phyloP scores from a whole-genome alignment of 2,888 invertebrate species.

The Heliconius cydno region DNA sequence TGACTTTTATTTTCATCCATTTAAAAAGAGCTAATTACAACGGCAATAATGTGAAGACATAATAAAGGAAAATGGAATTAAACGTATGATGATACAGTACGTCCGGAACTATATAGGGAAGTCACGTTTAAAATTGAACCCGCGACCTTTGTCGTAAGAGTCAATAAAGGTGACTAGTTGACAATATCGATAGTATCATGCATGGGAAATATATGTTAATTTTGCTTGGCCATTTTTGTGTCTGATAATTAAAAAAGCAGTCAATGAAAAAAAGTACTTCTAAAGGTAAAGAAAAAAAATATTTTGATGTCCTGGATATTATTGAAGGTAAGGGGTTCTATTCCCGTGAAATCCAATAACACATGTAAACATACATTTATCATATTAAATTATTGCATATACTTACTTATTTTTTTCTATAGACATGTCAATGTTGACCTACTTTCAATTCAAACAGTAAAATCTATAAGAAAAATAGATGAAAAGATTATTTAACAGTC shows the following conservation, averaged over 20 bases:
- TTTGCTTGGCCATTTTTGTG: too few relatives aligned
- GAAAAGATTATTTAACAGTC: background rate
- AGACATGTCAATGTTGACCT: background rate
- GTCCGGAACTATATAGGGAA: background rate
- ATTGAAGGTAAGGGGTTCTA: too few relatives aligned
- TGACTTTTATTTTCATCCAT: background rate
- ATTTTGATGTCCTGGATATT: too few relatives aligned
- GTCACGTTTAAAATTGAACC: conserved; percentile 20
- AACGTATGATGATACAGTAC: background rate
- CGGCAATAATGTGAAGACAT: background rate
- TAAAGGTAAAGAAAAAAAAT: too few relatives aligned
- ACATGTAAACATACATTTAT: too few relatives aligned
- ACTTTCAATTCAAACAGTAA: background rate
- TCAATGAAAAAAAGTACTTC: too few relatives aligned
- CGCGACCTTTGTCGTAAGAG: conserved; percentile 12
- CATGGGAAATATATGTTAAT: too few relatives aligned
- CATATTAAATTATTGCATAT: too few relatives aligned
- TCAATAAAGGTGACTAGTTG: background rate
- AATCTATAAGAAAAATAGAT: conserved; percentile 12
- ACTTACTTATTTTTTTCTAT: background rate
- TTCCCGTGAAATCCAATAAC: too few relatives aligned
- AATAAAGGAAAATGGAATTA: background rate
- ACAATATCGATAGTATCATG: background rate
- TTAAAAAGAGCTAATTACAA: background rate
- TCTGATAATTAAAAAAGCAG: too few relatives aligned